Base-by-base conservation (phyloP, 2,888 invertebrate species). In the Ormia ochracea region DNA sequence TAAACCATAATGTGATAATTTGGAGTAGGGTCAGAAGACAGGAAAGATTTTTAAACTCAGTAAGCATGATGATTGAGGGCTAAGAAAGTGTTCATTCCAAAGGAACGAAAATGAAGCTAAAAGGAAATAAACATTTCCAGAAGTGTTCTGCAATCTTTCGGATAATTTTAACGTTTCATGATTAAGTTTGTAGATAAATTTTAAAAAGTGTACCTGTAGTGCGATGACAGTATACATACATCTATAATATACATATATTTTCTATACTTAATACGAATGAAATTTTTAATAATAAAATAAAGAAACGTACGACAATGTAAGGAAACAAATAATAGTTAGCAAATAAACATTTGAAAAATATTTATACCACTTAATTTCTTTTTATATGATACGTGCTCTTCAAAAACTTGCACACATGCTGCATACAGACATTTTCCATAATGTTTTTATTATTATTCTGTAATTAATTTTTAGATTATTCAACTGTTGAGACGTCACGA, bases 371-470 rank as follows among this genome's bases (percentile, higher is more conserved):
- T 28, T 45, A 10, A n/a, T 48, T 48, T 45, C 26, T 31, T 48
- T 41, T 23, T 7, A 33, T 36, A 69, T 73, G 12, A 41, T 59
- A 63, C 68, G 76, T 76, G 69, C 69, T 59, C 31, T 59, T 68
- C 45, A 61, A 54, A 54, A 63, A 63, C 61, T 50, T 58, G 28
- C 52, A 31, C 23, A 48, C 76, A 76, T 76, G 76, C 76, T 76
- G 38, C 68, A 76, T 76, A 76, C 69, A 69, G 61, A 76, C 68
- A 63, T 76, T 69, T 76, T 76, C 56, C 56, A 68, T 69, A 63
- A 76, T 69, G 76, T 56, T 63, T 76, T 69, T 19, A 3, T 69
- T 54, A 19, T 33, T 56, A 56, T n/a, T 12, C 19, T 19, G 19
- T 12, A n/a, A 56, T 31, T 10, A 17, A n/a, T n/a, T n/a, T n/a